A percentile compares a stretch with the other conserved stretches of the same genome.
Evolutionary conservation across 2,113 vertebrate genomes (phyloP).

Genomic region (Boulengeromyrus knoepffleri): DNA sequence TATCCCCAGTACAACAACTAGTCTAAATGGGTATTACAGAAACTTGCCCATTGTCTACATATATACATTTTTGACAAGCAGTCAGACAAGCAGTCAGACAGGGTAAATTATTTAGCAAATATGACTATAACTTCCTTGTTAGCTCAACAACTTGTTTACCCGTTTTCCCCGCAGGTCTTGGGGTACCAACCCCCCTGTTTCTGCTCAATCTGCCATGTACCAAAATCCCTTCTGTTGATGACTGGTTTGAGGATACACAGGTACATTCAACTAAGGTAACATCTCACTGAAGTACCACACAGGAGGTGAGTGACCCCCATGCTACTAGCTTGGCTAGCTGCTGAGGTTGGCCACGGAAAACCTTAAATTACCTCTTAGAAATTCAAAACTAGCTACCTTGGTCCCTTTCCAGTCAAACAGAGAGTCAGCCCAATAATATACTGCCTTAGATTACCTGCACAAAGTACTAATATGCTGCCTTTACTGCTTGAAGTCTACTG

Average conservation of each 20-base stretch:
- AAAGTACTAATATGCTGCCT: not conserved
- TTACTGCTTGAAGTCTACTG: not conserved
- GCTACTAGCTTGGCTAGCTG: not conserved
- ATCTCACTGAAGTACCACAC: not conserved
- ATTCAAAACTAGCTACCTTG: not conserved
- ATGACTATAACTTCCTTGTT: not conserved
- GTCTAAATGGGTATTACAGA: not conserved
- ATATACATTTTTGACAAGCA: not conserved
- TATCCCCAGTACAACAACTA: not conserved
- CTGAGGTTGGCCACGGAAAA: not conserved
- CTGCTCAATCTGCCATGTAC: not conserved
- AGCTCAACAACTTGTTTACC: not conserved
- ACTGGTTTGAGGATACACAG: not conserved
- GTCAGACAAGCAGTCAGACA: not conserved
- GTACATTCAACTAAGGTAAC: not conserved
- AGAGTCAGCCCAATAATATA: not conserved
- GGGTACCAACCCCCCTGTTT: not conserved
- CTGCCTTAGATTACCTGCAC: not conserved
- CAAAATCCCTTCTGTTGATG: not conserved
- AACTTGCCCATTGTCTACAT: not conserved
- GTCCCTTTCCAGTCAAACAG: not conserved
- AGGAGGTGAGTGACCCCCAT: not conserved
- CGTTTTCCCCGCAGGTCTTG: not conserved
- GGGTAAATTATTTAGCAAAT: not conserved
- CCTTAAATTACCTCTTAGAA: not conserved